Evolutionary conservation across 1,140 invertebrate species (phyloP).

Genomic region (Halictus rubicundus): DNA sequence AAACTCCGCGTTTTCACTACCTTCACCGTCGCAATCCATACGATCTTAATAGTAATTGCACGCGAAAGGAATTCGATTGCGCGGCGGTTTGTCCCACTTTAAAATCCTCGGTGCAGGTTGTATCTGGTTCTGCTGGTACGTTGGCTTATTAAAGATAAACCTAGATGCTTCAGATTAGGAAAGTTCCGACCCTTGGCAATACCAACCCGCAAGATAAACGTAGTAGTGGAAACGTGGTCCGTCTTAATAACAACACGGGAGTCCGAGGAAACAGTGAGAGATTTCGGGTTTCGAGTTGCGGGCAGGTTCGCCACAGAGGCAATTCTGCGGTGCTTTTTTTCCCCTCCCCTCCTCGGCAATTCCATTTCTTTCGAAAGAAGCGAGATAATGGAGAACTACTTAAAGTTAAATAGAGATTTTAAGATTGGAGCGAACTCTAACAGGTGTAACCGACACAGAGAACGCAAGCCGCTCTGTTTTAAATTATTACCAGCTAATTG

Average conservation of each 20-base stretch:
- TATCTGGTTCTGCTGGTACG: background rate
- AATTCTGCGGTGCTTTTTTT: background rate
- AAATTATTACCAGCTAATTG: background rate
- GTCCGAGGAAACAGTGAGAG: background rate
- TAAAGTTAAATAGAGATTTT: background rate
- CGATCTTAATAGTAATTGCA: background rate
- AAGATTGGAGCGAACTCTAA: background rate
- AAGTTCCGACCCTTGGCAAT: background rate
- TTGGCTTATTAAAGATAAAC: background rate
- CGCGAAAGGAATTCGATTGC: background rate
- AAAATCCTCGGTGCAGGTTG: background rate
- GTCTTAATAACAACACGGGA: background rate
- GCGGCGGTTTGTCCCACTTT: background rate
- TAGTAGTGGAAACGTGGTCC: background rate
- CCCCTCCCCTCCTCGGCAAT: background rate
- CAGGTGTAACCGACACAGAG: background rate
- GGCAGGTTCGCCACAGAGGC: background rate
- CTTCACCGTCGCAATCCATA: too few species aligned
- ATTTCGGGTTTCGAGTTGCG: background rate
- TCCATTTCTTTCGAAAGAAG: background rate
- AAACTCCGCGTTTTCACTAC: too few species aligned
- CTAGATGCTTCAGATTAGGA: background rate
- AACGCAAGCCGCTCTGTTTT: background rate
- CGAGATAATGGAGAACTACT: background rate
- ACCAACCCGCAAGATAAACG: background rate